These are phyloP conservation scores for Heliconius sara DNA, from an alignment of 2,888 invertebrate genomes.

Conservation along the genomic window DNA sequence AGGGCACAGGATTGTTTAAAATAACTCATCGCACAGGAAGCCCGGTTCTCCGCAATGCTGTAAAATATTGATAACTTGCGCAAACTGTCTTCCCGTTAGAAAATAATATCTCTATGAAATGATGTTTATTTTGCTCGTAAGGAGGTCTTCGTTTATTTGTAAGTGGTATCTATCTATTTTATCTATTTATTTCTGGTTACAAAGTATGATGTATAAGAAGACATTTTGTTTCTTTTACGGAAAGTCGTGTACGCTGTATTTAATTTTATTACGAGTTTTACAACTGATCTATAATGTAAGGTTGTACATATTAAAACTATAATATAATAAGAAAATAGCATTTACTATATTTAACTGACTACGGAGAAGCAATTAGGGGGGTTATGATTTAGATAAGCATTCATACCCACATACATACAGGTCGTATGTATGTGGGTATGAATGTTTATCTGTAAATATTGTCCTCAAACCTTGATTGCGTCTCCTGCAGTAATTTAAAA, in stretches of 20 bases:
- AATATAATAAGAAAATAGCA: no score
- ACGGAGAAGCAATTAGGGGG: no score
- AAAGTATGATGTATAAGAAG: background rate
- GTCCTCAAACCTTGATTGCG: no score
- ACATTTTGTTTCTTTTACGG: background rate
- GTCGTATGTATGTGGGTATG: no score
- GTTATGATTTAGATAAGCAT: no score
- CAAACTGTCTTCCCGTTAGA: conserved; percentile 25
- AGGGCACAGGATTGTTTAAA: conserved; percentile 22
- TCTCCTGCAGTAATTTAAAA: no score
- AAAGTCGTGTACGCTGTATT: background rate
- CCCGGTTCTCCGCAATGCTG: conserved; percentile 31
- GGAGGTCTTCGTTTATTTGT: conserved; percentile 17
- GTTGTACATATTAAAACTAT: no score
- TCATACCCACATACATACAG: no score
- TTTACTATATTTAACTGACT: no score
- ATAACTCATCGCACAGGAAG: conserved; percentile 19
- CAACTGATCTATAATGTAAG: no score
- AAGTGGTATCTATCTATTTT: background rate
- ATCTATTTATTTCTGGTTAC: background rate
- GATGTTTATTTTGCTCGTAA: conserved; percentile 18
- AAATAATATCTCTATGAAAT: conserved; percentile 35
- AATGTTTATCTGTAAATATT: no score
- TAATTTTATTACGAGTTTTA: background rate
- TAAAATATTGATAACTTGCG: conserved; percentile 40